A percentile compares a stretch with the other conserved stretches of the same genome.
Conservation (phyloP, 1,140 invertebrate species). For the Neodiprion pinetum region DNA sequence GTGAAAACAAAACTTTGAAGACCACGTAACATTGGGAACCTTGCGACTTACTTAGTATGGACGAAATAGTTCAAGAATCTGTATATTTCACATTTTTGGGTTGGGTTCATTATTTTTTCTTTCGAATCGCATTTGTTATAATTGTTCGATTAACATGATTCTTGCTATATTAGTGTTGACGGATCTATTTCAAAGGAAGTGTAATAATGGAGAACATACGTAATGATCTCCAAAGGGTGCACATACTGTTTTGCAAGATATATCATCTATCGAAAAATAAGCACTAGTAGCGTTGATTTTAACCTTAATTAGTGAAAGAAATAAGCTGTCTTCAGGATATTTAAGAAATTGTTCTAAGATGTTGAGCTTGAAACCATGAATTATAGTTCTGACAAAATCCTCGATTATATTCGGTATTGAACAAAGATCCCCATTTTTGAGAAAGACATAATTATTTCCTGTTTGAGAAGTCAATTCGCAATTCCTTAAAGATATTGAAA, state of each 20-base stretch:
- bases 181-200: not conserved
- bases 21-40: too few relatives aligned
- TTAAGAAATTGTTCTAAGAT: not conserved
- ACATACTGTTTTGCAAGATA: not conserved
- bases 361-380: constrained; percentile 4
- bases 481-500: not conserved
- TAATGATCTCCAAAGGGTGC: not conserved
- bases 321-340: constrained; percentile 3
- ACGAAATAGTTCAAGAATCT: not conserved
- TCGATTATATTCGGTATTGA: not conserved
- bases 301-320: not conserved
- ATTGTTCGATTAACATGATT: not conserved
- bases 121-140: not conserved
- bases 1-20: too few relatives aligned
- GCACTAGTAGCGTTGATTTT: not conserved
- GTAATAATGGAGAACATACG: not conserved
- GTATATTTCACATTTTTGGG: not conserved
- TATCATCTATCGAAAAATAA: not conserved
- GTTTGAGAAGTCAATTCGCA: not conserved
- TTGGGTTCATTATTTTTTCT: not conserved
- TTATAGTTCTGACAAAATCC: not conserved
- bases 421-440: not conserved
- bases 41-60: too few relatives aligned
- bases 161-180: not conserved
- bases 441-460: constrained; percentile 2